phyloP scores from a whole-genome alignment of 2,797 vertebrate genomes.

The Fratercula arctica region DNA sequence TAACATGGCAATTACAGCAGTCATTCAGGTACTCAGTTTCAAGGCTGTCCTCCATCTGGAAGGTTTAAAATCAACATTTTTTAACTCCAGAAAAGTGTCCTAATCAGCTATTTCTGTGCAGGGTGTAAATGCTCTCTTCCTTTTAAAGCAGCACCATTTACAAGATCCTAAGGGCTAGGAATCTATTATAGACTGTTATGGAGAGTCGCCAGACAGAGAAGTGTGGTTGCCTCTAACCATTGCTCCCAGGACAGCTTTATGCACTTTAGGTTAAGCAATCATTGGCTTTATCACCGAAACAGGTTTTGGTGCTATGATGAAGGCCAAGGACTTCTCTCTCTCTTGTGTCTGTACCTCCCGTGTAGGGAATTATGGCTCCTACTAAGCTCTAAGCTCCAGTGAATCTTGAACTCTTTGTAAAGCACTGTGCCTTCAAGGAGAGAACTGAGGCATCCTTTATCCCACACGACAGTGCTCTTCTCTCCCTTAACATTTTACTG shows the following conservation, averaged over 20 bases:
- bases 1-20: not conserved
- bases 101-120: not conserved
- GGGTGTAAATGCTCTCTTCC: not conserved
- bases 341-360: not conserved
- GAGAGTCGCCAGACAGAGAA: not conserved
- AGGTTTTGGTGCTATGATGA: not conserved
- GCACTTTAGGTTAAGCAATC: not conserved
- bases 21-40: not conserved
- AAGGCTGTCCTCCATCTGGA: not conserved
- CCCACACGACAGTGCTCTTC: not conserved
- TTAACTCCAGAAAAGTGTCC: not conserved
- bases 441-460: not conserved
- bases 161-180: not conserved
- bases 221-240: not conserved
- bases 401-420: not conserved
- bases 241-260: not conserved
- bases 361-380: not conserved
- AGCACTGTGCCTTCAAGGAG: not conserved
- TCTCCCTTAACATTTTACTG: not conserved
- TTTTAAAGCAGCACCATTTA: not conserved
- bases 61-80: not conserved
- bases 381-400: not conserved
- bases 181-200: not conserved
- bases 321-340: not conserved
- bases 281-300: not conserved